Evolutionary conservation across 2,888 invertebrate genomes (phyloP).

Genomic region (Yponomeuta sedellus): DNA sequence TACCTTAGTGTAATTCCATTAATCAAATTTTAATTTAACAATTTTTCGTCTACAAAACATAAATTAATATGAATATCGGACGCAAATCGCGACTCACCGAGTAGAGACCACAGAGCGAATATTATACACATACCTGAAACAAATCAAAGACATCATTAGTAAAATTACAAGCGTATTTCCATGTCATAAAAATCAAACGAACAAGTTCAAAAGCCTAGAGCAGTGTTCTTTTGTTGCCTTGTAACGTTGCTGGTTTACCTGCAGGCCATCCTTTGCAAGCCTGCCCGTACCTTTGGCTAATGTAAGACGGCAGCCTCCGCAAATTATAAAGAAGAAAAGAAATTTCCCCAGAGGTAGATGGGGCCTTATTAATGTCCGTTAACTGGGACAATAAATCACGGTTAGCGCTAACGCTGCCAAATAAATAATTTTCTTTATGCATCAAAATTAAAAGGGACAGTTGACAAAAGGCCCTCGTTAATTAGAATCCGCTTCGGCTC

Average conservation of each 20-base stretch:
- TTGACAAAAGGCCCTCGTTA: conserved; percentile 68
- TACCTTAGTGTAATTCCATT: too few relatives aligned
- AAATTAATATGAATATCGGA: not conserved
- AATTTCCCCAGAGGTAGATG: conserved; percentile 48
- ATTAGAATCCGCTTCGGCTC: conserved; percentile 48
- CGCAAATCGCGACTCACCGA: conserved; percentile 17
- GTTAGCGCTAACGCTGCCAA: conserved; percentile 63
- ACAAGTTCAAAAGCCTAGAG: not conserved
- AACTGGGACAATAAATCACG: conserved; percentile 65
- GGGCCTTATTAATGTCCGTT: conserved; percentile 56
- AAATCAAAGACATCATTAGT: conserved; percentile 15
- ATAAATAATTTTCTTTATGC: conserved; percentile 75
- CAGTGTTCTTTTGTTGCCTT: not conserved
- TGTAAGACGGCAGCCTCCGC: conserved; percentile 40
- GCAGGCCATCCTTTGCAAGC: conserved; percentile 7
- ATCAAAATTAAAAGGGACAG: conserved; percentile 73
- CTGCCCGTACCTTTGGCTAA: conserved; percentile 33
- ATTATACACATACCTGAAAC: conserved; percentile 19
- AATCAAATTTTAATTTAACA: too few relatives aligned
- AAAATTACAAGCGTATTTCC: not conserved
- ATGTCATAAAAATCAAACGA: not conserved
- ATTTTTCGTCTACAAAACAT: not conserved
- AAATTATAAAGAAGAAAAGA: conserved; percentile 59
- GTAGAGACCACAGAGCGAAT: conserved; percentile 2
- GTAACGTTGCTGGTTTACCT: not conserved